A percentile compares a stretch with the other conserved stretches of the same genome.
These are phyloP conservation scores for Drosophila rufa DNA, from an alignment of 1,140 invertebrate genomes.

Conservation along the genomic window DNA sequence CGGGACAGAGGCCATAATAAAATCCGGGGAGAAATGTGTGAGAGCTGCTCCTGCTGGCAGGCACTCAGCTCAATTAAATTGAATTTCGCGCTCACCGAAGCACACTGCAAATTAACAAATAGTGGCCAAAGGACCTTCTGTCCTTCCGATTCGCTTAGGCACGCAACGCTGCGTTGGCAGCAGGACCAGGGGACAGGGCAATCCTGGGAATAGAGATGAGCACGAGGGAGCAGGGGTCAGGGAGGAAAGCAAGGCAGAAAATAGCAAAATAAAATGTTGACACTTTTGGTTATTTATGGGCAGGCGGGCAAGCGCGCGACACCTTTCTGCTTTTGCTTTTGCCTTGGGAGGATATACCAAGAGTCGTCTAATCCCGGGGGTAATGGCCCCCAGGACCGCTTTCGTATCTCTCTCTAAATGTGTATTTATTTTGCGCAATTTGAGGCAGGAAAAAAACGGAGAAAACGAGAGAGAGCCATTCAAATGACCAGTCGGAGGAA, in stretches of 20 bases:
- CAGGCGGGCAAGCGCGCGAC: constrained; percentile 55
- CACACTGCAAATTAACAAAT: constrained; percentile 83
- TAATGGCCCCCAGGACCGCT: constrained; percentile 40
- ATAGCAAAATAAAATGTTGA: constrained; percentile 84
- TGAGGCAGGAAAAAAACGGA: constrained; percentile 28
- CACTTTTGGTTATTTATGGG: constrained; percentile 83
- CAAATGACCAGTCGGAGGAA: constrained; percentile 69
- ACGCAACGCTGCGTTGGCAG: constrained; percentile 71
- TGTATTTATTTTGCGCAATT: constrained; percentile 81
- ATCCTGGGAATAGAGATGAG: constrained; percentile 9
- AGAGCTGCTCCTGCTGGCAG: constrained; percentile 58
- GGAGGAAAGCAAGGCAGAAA: constrained; percentile 55
- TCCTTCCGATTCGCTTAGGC: constrained; percentile 79
- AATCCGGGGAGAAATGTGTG: constrained; percentile 79
- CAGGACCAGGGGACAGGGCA: neutral
- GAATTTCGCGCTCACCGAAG: constrained; percentile 83
- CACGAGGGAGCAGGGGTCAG: neutral
- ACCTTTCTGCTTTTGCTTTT: constrained; percentile 56
- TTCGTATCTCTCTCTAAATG: constrained; percentile 60
- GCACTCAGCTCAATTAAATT: constrained; percentile 84
- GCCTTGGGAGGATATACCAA: neutral
- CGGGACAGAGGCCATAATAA: constrained; percentile 66
- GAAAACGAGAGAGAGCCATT: constrained; percentile 59
- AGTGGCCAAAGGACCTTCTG: constrained; percentile 55
- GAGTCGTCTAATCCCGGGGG: constrained; percentile 67